A percentile compares a stretch with the other conserved stretches of the same genome.
These are phyloP conservation scores for Esox masquinongy DNA, from an alignment of 2,797 vertebrate species.

Conservation along the genomic window DNA sequence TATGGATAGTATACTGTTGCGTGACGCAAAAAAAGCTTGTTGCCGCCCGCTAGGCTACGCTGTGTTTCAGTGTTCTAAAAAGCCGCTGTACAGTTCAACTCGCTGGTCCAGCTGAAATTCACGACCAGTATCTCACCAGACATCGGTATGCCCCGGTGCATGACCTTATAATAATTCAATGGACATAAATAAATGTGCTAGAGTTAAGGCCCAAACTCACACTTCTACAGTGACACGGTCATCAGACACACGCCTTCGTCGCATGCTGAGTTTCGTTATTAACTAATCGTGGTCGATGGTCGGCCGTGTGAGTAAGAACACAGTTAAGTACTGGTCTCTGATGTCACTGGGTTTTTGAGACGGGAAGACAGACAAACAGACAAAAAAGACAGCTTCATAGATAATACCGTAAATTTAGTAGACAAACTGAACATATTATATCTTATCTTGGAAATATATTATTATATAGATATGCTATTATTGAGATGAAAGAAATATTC, in stretches of 20 bases:
- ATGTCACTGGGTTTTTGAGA: constrained; percentile 64
- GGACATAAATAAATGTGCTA: constrained; percentile 6
- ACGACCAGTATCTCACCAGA: constrained; percentile 30
- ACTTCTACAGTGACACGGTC: constrained; percentile 60
- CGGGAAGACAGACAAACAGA: constrained; percentile 66
- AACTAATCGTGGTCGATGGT: constrained; percentile 69
- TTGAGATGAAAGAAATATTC: constrained; percentile 71
- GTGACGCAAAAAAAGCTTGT: constrained; percentile 51
- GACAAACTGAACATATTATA: constrained; percentile 74
- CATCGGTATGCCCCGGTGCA: constrained; percentile 15
- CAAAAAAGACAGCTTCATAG: constrained; percentile 71
- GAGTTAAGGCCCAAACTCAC: constrained; percentile 36
- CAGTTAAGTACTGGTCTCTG: constrained; percentile 82
- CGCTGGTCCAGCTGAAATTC: constrained; percentile 22
- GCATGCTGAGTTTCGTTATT: constrained; percentile 46
- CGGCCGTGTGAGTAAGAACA: constrained; percentile 65
- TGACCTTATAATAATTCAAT: neutral
- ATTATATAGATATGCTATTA: constrained; percentile 70
- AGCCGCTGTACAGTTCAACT: constrained; percentile 33
- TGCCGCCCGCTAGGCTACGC: constrained; percentile 1
- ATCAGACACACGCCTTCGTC: constrained; percentile 58
- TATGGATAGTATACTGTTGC: constrained; percentile 32
- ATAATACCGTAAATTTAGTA: constrained; percentile 74
- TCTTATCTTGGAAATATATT: constrained; percentile 74
- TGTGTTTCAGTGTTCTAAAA: neutral